Conservation (phyloP, 1,140 invertebrate species). For the Tribolium castaneum region DNA sequence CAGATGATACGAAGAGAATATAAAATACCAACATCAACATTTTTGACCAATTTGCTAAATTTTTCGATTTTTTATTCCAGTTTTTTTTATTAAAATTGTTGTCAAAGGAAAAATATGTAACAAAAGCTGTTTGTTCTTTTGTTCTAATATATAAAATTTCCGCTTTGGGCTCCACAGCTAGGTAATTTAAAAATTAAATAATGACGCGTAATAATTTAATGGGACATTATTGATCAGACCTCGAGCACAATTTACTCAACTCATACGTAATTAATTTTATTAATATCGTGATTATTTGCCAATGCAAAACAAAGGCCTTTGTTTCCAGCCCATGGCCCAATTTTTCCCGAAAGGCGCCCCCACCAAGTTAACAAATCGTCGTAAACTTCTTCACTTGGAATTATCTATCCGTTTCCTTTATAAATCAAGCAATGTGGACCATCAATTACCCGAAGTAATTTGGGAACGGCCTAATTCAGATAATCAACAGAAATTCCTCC, state of each 20-base stretch:
- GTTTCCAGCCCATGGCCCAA: neutral
- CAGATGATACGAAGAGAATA: no score
- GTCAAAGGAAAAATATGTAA: neutral
- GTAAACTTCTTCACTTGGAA: conserved; percentile 4
- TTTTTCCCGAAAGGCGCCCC: no score
- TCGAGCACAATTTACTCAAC: neutral
- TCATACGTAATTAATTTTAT: neutral
- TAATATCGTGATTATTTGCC: neutral
- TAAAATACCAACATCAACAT: no score
- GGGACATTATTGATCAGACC: neutral
- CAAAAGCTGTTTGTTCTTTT: no score
- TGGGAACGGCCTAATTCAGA: conserved; percentile 16
- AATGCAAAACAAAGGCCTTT: neutral
- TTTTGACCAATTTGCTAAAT: no score
- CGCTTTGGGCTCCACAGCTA: neutral
- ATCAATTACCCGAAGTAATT: conserved; percentile 18
- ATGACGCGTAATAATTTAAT: neutral
- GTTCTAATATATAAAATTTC: no score
- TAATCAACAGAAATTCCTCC: neutral
- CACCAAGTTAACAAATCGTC: neutral
- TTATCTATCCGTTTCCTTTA: conserved; percentile 13
- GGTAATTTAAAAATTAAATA: neutral
- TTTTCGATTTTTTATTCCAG: no score
- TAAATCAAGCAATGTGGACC: conserved; percentile 15
- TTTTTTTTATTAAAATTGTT: neutral